These are phyloP conservation scores for Luperina testacea DNA, from an alignment of 2,888 invertebrate species.

Conservation along the genomic window DNA sequence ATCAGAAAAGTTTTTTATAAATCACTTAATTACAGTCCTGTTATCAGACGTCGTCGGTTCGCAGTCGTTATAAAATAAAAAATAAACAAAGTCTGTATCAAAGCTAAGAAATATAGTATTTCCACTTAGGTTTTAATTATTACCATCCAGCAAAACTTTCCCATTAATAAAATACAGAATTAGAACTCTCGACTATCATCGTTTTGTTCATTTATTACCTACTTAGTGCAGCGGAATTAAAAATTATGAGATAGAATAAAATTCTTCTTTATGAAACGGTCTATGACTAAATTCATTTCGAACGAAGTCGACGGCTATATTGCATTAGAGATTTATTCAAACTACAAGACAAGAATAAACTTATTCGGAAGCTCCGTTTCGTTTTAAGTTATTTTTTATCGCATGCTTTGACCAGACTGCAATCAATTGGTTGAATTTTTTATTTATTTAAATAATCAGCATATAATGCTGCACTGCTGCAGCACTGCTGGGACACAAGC, in stretches of 20 bases:
- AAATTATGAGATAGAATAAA: constrained; percentile 23
- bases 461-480: too few relatives aligned
- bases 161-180: constrained; percentile 2
- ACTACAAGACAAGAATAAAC: constrained; percentile 8
- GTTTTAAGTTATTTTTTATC: background rate
- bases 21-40: background rate
- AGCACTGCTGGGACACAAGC: background rate
- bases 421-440: background rate
- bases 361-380: background rate
- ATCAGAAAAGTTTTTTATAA: background rate
- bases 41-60: background rate
- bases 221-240: constrained; percentile 32
- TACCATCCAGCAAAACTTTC: background rate
- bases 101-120: background rate
- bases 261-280: constrained; percentile 24
- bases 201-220: constrained; percentile 30
- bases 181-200: constrained; percentile 12
- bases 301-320: constrained; percentile 27
- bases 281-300: constrained; percentile 33
- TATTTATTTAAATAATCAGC: too few relatives aligned
- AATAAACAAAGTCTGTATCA: background rate
- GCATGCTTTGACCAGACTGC: background rate
- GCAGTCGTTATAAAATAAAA: background rate
- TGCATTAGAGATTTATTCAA: constrained; percentile 27
- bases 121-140: background rate